Conservation (phyloP, 2,113 vertebrate genomes). For the pig (Sus scrofa) region T2T-Sscrofa CM000826.6:39960001-39960500, state of each 20-base stretch:
- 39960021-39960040: conserved; percentile 46
- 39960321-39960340: background rate
- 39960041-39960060: conserved; percentile 66
- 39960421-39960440: background rate
- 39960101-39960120: conserved; percentile 42
- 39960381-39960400: background rate
- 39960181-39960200: conserved; percentile 76
- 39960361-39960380: background rate
- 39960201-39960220: conserved; percentile 78
- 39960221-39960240: conserved; percentile 76
- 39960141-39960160: conserved; percentile 26
- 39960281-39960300: conserved; percentile 14
- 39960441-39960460: background rate
- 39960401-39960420: background rate
- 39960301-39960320: conserved; percentile 30
- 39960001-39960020: conserved; percentile 65
- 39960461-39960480: background rate
- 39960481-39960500: background rate
- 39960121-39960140: conserved; percentile 74
- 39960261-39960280: conserved; percentile 43
- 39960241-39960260: conserved; percentile 72
- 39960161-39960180: conserved; percentile 76
- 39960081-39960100: conserved; percentile 53
- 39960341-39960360: background rate
- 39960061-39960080: conserved; percentile 72